Conservation (phyloP, 2,888 invertebrate genomes). For the Panopea generosa region DNA sequence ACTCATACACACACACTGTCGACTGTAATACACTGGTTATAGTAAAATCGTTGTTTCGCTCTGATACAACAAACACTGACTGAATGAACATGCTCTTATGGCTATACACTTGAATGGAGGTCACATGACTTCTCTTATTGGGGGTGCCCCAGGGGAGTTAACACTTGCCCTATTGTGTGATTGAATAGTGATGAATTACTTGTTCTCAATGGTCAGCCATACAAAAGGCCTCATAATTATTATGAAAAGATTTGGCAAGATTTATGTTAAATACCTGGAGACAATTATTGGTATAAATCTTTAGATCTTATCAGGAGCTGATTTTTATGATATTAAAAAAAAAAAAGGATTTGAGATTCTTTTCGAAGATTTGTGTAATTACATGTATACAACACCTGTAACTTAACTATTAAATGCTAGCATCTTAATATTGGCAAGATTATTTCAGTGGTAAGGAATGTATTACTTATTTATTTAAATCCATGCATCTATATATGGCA, state of each 20-base stretch:
- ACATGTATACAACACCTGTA: too few relatives aligned
- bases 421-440: too few relatives aligned
- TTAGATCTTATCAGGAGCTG: background rate
- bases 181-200: slow-evolving; percentile 47
- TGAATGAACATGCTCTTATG: background rate
- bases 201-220: slow-evolving; percentile 9
- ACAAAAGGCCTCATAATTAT: slow-evolving; percentile 49
- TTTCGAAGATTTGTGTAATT: too few relatives aligned
- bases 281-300: slow-evolving; percentile 38
- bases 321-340: too few relatives aligned
- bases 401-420: too few relatives aligned
- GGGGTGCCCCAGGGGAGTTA: slow-evolving; percentile 54
- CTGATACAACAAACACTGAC: slow-evolving; percentile 7
- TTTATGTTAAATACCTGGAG: slow-evolving; percentile 28
- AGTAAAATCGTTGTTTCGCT: background rate
- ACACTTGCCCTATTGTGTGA: slow-evolving; percentile 43
- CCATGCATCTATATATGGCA: too few relatives aligned
- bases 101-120: slow-evolving; percentile 31
- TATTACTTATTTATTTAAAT: too few relatives aligned
- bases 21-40: too few relatives aligned
- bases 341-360: too few relatives aligned
- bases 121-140: slow-evolving; percentile 46
- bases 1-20: too few relatives aligned
- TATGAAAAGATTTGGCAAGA: slow-evolving; percentile 34
- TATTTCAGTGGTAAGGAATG: too few relatives aligned